Evolutionary conservation across 2,797 vertebrate genomes (phyloP).

Genomic region (Crypturellus tataupa): DNA sequence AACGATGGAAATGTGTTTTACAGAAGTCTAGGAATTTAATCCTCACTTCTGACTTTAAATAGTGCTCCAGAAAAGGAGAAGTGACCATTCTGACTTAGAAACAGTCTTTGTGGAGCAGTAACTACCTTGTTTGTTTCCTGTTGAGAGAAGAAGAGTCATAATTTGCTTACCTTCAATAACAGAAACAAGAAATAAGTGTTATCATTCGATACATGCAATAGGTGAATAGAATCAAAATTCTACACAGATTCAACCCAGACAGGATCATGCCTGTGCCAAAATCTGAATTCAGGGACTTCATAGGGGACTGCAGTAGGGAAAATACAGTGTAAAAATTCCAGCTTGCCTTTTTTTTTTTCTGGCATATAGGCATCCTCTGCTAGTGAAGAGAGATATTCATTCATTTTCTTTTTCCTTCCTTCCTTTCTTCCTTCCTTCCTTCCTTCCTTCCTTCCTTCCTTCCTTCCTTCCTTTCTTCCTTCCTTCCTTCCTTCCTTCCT

Average conservation of each 20-base stretch:
- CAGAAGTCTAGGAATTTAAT: not conserved
- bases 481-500: too few species aligned
- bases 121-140: not conserved
- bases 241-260: not conserved
- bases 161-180: not conserved
- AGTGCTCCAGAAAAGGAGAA: too few species aligned
- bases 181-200: not conserved
- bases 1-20: not conserved
- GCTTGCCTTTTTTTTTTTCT: accelerated
- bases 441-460: too few species aligned
- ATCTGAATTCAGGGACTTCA: not conserved
- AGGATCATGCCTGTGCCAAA: not conserved
- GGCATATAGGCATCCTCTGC: not conserved
- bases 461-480: too few species aligned
- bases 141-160: not conserved
- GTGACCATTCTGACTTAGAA: not conserved
- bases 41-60: not conserved
- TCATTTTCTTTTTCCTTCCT: not conserved
- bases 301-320: not conserved
- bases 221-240: not conserved
- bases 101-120: not conserved
- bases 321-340: not conserved
- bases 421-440: too few species aligned
- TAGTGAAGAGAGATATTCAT: not conserved
- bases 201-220: not conserved